Conservation (phyloP, 2,113 vertebrate species). For the Benthochromis sp. region DNA sequence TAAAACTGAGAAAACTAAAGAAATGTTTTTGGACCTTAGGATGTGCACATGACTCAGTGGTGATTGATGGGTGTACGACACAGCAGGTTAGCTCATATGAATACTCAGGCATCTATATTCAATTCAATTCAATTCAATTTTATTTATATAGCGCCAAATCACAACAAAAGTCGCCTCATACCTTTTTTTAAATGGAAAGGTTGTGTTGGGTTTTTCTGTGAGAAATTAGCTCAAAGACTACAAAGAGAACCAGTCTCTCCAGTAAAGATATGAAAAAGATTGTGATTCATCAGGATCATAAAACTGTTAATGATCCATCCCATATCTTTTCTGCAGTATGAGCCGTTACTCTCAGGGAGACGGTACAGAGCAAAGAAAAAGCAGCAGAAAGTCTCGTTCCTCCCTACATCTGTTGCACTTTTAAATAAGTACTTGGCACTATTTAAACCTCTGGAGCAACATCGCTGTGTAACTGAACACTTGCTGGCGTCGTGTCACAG, state of each 20-base stretch:
- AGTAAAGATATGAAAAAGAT: not conserved
- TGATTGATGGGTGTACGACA: not conserved
- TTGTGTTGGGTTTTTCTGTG: too few relatives aligned
- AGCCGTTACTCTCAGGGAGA: not conserved
- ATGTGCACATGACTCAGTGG: not conserved
- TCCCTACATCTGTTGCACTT: rapidly evolving
- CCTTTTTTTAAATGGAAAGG: too few relatives aligned
- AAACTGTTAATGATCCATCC: rapidly evolving
- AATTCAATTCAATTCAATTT: too few relatives aligned
- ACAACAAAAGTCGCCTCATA: too few relatives aligned
- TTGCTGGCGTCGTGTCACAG: rapidly evolving
- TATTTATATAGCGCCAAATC: too few relatives aligned
- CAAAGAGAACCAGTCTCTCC: not conserved
- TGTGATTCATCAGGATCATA: not conserved
- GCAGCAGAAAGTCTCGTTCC: not conserved
- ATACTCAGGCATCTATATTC: too few relatives aligned
- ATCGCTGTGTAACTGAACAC: not conserved
- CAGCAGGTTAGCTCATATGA: not conserved
- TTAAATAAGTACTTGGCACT: rapidly evolving
- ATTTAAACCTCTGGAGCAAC: not conserved
- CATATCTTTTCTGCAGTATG: not conserved
- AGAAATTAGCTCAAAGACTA: not conserved
- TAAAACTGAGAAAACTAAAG: not conserved
- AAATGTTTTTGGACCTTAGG: rapidly evolving
- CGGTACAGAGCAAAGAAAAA: not conserved